These are phyloP conservation scores for Andrena cerasifolii DNA, from an alignment of 1,140 invertebrate genomes.

Conservation along the genomic window DNA sequence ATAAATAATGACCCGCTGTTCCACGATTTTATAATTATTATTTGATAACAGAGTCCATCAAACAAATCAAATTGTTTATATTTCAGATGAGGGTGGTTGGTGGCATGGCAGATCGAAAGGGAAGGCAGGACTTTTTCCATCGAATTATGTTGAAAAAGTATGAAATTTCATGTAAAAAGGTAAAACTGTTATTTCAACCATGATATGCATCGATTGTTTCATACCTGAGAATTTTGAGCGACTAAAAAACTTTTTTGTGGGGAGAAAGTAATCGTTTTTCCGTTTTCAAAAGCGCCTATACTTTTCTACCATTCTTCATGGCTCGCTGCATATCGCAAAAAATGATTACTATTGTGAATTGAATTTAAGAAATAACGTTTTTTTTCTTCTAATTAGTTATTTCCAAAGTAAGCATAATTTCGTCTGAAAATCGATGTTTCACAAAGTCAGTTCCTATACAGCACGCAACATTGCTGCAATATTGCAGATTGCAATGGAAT, in stretches of 20 bases:
- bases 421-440: neutral
- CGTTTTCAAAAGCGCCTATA: neutral
- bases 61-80: neutral
- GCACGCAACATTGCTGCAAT: too few relatives aligned
- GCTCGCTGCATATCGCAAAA: neutral
- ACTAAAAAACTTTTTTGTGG: neutral
- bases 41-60: neutral
- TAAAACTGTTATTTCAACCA: neutral
- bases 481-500: too few relatives aligned
- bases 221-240: neutral
- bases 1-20: too few relatives aligned
- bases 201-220: neutral
- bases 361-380: too few relatives aligned
- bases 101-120: conserved; percentile 85
- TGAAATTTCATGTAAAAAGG: conserved; percentile 32
- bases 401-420: neutral
- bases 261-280: neutral
- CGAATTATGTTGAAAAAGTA: conserved; percentile 86
- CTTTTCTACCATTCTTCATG: neutral
- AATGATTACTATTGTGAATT: neutral
- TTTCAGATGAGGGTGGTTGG: conserved; percentile 88
- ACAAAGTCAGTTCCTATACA: neutral
- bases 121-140: conserved; percentile 86
- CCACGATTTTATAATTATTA: conserved; percentile 26
- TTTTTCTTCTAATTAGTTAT: too few relatives aligned